Percentiles rank a stretch among this genome's conserved stretches.
Conservation (phyloP, 2,888 invertebrate species). For the Crematogaster levior region DNA sequence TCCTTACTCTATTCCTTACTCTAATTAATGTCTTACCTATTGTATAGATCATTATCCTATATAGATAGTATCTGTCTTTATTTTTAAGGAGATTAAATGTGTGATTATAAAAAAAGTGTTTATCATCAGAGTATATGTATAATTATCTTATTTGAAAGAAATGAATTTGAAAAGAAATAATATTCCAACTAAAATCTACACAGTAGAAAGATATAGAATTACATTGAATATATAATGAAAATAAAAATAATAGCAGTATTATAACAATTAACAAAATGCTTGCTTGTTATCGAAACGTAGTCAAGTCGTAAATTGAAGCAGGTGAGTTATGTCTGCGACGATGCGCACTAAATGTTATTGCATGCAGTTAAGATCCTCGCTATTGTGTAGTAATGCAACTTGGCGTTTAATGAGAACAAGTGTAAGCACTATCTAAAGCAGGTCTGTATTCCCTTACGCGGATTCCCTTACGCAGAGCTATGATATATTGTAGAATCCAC, state of each 20-base stretch:
- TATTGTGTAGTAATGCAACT: conserved; percentile 34
- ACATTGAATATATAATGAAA: background rate
- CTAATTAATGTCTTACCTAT: background rate
- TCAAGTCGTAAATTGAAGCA: conserved; percentile 14
- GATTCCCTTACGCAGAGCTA: conserved; percentile 3
- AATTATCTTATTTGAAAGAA: background rate
- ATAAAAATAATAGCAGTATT: background rate
- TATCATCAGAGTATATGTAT: background rate
- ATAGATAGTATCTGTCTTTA: too few relatives aligned
- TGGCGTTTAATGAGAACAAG: conserved; percentile 38
- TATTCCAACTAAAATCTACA: background rate
- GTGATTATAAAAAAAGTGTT: background rate
- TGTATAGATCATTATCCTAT: background rate
- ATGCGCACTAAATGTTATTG: conserved; percentile 27
- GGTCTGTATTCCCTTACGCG: conserved; percentile 27
- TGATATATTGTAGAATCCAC: conserved; percentile 62
- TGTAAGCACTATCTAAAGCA: conserved; percentile 40
- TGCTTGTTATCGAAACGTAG: background rate
- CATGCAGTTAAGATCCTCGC: conserved; percentile 26
- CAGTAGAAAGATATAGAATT: background rate
- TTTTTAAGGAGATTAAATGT: background rate
- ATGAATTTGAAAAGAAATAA: background rate
- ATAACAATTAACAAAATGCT: background rate
- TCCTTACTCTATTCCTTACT: too few relatives aligned
- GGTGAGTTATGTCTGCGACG: conserved; percentile 1